Conservation (phyloP, 2,888 invertebrate genomes). For the Tipula helvola region DNA sequence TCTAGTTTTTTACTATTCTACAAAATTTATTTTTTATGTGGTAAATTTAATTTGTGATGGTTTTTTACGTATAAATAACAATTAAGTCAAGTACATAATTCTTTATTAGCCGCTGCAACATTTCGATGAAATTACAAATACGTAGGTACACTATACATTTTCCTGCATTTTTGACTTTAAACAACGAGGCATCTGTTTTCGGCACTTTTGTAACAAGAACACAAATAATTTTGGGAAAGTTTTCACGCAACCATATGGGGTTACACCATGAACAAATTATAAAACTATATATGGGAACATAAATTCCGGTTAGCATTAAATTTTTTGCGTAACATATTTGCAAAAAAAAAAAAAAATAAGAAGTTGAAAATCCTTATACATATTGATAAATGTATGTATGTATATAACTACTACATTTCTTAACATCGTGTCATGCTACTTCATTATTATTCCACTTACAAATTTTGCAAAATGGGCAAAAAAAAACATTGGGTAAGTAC, state of each 20-base stretch:
- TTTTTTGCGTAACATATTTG: background rate
- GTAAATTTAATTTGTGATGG: too few species aligned
- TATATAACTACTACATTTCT: background rate
- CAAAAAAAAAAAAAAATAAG: background rate
- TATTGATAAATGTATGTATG: background rate
- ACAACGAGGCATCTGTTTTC: background rate
- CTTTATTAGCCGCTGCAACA: background rate
- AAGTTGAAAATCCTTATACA: background rate
- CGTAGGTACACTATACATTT: background rate
- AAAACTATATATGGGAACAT: background rate
- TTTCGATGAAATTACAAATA: background rate
- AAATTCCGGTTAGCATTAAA: background rate
- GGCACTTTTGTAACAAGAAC: background rate
- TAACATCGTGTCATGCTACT: background rate
- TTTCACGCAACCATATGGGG: background rate
- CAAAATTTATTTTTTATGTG: too few species aligned
- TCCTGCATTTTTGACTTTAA: background rate
- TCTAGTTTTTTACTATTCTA: background rate
- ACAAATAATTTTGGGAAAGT: background rate
- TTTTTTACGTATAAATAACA: background rate
- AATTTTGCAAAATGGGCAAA: background rate
- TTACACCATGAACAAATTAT: background rate
- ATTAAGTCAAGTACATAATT: background rate
- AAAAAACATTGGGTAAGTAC: background rate
- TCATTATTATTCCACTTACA: background rate